Evolutionary conservation across 2,888 invertebrate genomes (phyloP), one percentile per base, ranked within the genome.

Genomic region (Troides helena): DNA sequence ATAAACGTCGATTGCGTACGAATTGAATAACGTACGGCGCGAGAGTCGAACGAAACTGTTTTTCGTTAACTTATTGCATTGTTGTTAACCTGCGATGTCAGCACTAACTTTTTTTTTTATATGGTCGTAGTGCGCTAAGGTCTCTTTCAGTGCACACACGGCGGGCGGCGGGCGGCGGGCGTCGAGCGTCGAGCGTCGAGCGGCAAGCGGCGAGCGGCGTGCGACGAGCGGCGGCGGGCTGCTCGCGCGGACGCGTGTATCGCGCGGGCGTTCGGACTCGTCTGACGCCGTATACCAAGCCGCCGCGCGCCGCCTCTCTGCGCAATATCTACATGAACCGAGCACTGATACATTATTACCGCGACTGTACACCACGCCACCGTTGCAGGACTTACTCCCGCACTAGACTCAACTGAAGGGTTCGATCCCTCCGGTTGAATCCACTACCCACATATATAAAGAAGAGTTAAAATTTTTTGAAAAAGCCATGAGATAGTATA

Each of bases 251-350:
- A 85, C 86, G 85, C 82, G 86, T 78, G 79, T 77, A 78, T 76
- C 85, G 82, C 83, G 78, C 87, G 85, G 79, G 83, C 81, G 84
- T 74, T 77, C 74, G 78, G 75, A 85, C 83, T 82, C 84, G 85
- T 88, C 87, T 88, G 87, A 72, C 72, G 75, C 75, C 71, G 67
- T 56, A 62, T 64, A 60, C n/a, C 67, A 67, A 62, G 71, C 65
- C 66, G 68, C 76, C 74, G 30, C 78, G 87, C 86, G 88, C 85
- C 85, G 85, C 61, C 78, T 74, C 83, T 85, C 87, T 90, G 89
- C 89, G 90, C 90, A 89, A 81, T 88, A 81, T 80, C 81, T 77
- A 81, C 80, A 77, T 78, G 75, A 75, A 72, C 74, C 75, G 67
- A 67, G 67, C 69, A 68, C 63, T 64, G 67, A 50, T 62, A 65